These are phyloP conservation scores for Climacteris rufus DNA, from an alignment of 2,113 vertebrate species.

Conservation along the genomic window DNA sequence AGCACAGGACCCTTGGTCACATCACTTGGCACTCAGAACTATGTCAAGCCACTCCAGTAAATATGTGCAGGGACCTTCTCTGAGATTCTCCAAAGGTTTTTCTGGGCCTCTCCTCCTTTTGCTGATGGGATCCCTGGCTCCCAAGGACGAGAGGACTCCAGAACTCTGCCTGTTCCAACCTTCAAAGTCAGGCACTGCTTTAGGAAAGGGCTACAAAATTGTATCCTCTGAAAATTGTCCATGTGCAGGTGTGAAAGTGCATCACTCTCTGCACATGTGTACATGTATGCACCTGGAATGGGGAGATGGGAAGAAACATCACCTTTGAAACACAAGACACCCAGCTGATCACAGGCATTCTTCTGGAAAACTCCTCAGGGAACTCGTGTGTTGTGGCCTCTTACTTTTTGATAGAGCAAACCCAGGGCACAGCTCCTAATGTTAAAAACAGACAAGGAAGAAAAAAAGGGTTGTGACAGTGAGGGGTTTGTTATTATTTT, in stretches of 20 bases:
- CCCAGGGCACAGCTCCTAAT: background rate
- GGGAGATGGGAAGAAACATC: background rate
- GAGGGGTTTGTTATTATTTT: background rate
- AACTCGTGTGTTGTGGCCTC: accelerated
- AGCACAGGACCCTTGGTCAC: background rate
- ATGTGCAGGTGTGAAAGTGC: background rate
- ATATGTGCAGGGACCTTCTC: background rate
- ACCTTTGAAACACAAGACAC: background rate
- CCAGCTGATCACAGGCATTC: background rate
- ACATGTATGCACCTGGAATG: accelerated
- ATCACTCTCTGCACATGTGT: accelerated
- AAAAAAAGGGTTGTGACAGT: background rate
- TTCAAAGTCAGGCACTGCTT: background rate
- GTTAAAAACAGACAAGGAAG: background rate
- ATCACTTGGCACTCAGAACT: accelerated
- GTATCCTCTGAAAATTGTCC: background rate
- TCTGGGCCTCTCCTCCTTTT: background rate
- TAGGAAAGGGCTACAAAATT: background rate
- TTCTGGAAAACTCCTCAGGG: background rate
- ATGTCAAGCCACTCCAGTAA: too few species aligned
- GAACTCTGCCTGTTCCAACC: background rate
- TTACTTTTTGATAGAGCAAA: background rate
- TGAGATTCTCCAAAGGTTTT: background rate
- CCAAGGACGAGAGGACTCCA: background rate
- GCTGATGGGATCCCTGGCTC: background rate